A percentile compares a stretch with the other conserved stretches of the same genome.
phyloP scores from a whole-genome alignment of 2,113 vertebrate genomes.

The Melanerpes formicivorus region DNA sequence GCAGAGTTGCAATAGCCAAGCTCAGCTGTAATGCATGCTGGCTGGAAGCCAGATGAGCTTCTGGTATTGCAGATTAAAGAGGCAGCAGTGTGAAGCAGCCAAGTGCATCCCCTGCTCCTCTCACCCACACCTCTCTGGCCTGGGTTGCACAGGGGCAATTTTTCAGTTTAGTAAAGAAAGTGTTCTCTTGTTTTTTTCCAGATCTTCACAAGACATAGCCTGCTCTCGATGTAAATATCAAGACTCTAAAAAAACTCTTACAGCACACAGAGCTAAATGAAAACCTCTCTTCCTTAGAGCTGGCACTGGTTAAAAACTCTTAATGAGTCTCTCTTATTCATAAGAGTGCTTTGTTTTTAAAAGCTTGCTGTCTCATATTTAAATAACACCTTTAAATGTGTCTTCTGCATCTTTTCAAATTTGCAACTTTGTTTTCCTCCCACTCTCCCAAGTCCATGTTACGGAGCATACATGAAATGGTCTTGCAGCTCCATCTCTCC shows the following conservation, averaged over 20 bases:
- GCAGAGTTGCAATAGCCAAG: neutral
- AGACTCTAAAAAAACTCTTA: neutral
- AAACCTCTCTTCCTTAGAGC: constrained; percentile 19
- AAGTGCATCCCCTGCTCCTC: neutral
- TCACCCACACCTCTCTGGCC: neutral
- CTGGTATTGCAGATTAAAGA: neutral
- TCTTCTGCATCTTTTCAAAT: neutral
- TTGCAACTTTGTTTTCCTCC: neutral
- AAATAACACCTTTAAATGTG: constrained; percentile 13
- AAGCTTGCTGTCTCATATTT: neutral
- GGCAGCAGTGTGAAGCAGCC: neutral
- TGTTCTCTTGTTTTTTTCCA: neutral
- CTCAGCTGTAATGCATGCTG: neutral
- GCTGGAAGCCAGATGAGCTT: neutral
- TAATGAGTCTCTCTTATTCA: constrained; percentile 23
- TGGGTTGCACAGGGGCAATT: neutral
- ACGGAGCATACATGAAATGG: accelerated
- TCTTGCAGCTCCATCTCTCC: neutral
- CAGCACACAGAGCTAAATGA: neutral
- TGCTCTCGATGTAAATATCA: neutral
- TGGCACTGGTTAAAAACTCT: neutral
- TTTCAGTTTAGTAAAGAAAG: neutral
- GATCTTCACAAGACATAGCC: neutral
- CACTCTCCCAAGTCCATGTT: neutral
- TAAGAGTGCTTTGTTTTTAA: constrained; percentile 36